phyloP scores from a whole-genome alignment of 2,888 invertebrate species.

The Eilema depressum region DNA sequence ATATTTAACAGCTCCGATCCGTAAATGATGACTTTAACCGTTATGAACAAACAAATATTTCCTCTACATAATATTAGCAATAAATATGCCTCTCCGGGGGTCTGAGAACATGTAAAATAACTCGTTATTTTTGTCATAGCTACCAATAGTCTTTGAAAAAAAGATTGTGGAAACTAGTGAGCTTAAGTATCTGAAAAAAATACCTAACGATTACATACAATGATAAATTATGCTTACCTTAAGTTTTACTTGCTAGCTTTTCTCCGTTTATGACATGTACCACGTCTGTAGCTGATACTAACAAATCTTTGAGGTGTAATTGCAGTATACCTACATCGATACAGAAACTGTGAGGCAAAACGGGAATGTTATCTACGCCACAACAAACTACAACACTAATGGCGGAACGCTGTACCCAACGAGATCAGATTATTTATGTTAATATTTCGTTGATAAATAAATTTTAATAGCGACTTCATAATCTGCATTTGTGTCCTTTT shows the following conservation, averaged over 20 bases:
- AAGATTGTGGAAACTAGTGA: too few relatives aligned
- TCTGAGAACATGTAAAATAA: too few relatives aligned
- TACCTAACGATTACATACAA: too few relatives aligned
- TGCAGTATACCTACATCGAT: conserved; percentile 72
- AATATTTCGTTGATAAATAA: conserved; percentile 59
- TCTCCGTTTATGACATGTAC: conserved; percentile 53
- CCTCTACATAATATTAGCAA: too few relatives aligned
- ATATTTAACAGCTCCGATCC: too few relatives aligned
- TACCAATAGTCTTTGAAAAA: too few relatives aligned
- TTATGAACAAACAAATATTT: too few relatives aligned
- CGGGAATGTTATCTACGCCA: conserved; percentile 74
- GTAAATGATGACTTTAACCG: too few relatives aligned
- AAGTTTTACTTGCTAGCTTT: conserved; percentile 18
- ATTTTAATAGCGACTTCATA: conserved; percentile 40
- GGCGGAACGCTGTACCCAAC: conserved; percentile 72
- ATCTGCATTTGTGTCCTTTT: conserved; percentile 36
- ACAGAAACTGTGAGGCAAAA: conserved; percentile 54
- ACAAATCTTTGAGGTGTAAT: conserved; percentile 80
- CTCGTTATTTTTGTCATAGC: too few relatives aligned
- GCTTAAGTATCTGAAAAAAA: too few relatives aligned
- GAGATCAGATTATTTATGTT: conserved; percentile 63
- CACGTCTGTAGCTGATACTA: conserved; percentile 57
- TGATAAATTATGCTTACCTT: too few relatives aligned
- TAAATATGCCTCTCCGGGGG: too few relatives aligned
- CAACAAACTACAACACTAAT: conserved; percentile 77